Evolutionary conservation across 1,140 invertebrate genomes (phyloP).

Genomic region (Microplitis mediator): DNA sequence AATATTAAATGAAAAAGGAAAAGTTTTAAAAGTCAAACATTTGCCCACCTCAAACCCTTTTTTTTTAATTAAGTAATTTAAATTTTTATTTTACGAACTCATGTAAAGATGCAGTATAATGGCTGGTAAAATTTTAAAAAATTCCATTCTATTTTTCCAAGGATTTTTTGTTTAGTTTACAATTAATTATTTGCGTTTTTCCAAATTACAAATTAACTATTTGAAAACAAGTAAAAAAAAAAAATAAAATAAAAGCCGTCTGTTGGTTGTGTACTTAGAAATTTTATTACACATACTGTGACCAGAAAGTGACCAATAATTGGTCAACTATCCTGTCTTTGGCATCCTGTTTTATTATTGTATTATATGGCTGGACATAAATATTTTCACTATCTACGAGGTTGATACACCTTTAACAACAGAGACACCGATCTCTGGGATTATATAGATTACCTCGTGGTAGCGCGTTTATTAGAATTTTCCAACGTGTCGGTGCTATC

Average conservation of each 20-base stretch:
- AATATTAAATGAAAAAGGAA: neutral
- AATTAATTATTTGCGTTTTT: neutral
- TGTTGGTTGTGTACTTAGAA: neutral
- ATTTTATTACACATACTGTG: neutral
- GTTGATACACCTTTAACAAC: constrained; percentile 6
- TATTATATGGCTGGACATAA: constrained; percentile 2
- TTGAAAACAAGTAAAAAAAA: no score
- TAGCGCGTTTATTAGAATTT: constrained; percentile 3
- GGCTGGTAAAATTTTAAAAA: no score
- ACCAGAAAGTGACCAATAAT: neutral
- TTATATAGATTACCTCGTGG: neutral
- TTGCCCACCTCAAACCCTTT: constrained; percentile 3
- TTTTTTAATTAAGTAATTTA: neutral
- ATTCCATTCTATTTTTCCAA: neutral
- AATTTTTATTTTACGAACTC: no score
- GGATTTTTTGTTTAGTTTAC: neutral
- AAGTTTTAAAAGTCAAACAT: neutral
- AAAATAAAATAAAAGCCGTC: no score
- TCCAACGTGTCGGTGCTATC: neutral
- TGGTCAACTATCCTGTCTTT: neutral
- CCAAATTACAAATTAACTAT: no score
- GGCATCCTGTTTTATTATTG: neutral
- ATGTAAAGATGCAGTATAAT: neutral
- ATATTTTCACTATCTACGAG: constrained; percentile 3
- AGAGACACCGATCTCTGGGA: neutral